A percentile compares a stretch with the other conserved stretches of the same genome.
Evolutionary conservation across 2,113 vertebrate genomes (phyloP).

Genomic region (Urocitellus parryii): DNA sequence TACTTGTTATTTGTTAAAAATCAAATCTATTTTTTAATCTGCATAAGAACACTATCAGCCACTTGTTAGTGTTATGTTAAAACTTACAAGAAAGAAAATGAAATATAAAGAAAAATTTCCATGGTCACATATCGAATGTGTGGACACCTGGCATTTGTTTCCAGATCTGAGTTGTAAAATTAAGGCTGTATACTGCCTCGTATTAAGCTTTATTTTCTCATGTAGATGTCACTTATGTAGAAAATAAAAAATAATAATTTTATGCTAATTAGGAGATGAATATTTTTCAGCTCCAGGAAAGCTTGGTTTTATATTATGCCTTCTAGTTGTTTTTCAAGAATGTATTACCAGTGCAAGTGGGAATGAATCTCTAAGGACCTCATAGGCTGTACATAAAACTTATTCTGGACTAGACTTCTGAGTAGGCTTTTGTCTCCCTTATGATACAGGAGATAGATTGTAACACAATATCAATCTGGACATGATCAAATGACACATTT

Average conservation of each 20-base stretch:
- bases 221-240: neutral
- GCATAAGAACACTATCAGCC: neutral
- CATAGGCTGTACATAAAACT: neutral
- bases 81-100: neutral
- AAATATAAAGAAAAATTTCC: neutral
- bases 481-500: neutral
- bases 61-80: neutral
- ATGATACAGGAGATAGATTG: neutral
- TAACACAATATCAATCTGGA: neutral
- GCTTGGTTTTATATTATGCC: neutral
- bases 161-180: neutral
- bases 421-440: neutral
- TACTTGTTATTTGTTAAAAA: neutral
- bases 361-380: neutral
- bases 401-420: neutral
- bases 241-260: neutral
- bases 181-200: neutral
- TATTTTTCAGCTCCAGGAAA: neutral
- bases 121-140: neutral
- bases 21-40: neutral
- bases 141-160: neutral
- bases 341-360: neutral
- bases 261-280: neutral
- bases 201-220: neutral
- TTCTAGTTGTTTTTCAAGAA: neutral